Conservation (phyloP, 2,113 vertebrate species). For the Pavo muticus region DNA sequence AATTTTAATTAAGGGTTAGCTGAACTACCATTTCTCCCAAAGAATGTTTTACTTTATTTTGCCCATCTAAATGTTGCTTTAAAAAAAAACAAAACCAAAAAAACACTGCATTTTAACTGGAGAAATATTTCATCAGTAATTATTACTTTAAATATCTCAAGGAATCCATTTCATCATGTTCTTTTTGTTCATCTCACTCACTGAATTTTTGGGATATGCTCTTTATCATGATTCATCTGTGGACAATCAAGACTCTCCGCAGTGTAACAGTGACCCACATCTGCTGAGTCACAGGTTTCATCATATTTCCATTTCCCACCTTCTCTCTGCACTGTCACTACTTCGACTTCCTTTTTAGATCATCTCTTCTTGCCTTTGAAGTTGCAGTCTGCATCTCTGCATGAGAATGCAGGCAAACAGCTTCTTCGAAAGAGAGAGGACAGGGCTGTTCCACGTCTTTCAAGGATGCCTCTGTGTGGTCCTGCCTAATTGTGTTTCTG, state of each 20-base stretch:
- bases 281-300: slow-evolving; percentile 1
- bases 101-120: background rate
- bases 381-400: slow-evolving; percentile 62
- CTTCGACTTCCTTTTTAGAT: slow-evolving; percentile 37
- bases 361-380: slow-evolving; percentile 69
- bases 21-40: slow-evolving; percentile 69
- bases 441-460: background rate
- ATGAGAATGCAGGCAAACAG: slow-evolving; percentile 36
- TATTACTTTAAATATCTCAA: background rate
- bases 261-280: slow-evolving; percentile 4
- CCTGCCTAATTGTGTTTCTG: background rate
- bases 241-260: slow-evolving; percentile 3
- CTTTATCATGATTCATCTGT: slow-evolving; percentile 19
- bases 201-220: slow-evolving; percentile 31
- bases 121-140: background rate
- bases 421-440: background rate
- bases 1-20: slow-evolving; percentile 89
- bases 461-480: background rate
- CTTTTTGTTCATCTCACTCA: slow-evolving; percentile 19
- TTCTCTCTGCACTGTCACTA: slow-evolving; percentile 3
- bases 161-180: background rate
- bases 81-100: background rate
- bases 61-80: slow-evolving; percentile 11
- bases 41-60: slow-evolving; percentile 19
- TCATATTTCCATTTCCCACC: slow-evolving; percentile 27